Percentiles rank a stretch among this genome's conserved stretches.
Evolutionary conservation across 2,113 vertebrate species (phyloP).

Genomic region (Oreamnos americanus): DNA sequence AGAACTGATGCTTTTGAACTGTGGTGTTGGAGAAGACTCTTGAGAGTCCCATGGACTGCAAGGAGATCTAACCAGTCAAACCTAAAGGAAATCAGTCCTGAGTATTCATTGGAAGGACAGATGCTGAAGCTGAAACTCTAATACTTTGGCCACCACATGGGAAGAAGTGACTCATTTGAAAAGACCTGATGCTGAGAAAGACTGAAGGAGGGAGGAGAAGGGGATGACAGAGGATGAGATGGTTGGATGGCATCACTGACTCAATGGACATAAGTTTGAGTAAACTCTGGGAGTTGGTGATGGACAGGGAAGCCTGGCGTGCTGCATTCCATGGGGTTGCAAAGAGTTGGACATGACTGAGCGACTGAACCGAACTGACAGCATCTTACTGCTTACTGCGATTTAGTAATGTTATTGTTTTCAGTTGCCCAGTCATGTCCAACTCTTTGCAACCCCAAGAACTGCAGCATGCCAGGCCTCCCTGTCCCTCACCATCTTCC

Average conservation of each 20-base stretch:
- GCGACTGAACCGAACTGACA: background rate
- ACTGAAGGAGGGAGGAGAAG: background rate
- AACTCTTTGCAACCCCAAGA: background rate
- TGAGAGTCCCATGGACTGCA: background rate
- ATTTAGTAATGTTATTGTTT: background rate
- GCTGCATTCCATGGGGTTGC: background rate
- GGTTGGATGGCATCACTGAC: background rate
- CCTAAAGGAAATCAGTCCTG: background rate
- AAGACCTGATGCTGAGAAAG: background rate
- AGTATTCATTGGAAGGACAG: background rate
- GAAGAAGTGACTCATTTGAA: background rate
- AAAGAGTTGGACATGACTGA: background rate
- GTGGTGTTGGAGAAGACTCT: background rate
- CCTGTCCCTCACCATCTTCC: background rate
- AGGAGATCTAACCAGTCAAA: background rate
- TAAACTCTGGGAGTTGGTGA: background rate
- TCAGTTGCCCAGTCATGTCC: background rate
- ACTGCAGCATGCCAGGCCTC: background rate
- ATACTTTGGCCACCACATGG: background rate
- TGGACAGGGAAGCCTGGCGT: background rate
- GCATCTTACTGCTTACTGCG: background rate
- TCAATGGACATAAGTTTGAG: background rate
- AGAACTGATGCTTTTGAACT: background rate
- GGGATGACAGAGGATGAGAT: fast-evolving
- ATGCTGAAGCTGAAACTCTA: background rate